phyloP scores from a whole-genome alignment of 2,797 vertebrate genomes.

The Urosaurus nigricauda region DNA sequence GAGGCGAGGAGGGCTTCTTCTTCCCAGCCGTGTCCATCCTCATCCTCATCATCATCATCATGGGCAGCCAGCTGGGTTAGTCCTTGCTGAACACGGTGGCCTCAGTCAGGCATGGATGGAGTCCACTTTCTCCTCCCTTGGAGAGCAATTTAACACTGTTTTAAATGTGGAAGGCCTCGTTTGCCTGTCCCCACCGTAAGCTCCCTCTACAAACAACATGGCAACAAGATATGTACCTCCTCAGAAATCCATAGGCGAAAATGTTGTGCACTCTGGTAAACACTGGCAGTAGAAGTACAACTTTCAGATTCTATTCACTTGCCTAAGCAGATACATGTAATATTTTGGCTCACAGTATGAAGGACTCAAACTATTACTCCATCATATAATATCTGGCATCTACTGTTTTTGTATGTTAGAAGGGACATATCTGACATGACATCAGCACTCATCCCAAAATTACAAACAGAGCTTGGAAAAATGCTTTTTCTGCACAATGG shows the following conservation, averaged over 20 bases:
- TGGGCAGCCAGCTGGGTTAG: no score
- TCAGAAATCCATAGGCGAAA: background rate
- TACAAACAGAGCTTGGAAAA: background rate
- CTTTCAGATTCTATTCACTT: background rate
- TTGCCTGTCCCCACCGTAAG: background rate
- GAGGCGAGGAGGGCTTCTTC: no score
- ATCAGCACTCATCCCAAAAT: background rate
- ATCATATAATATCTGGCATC: background rate
- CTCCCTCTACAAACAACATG: background rate
- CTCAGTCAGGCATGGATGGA: no score
- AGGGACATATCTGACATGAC: conserved; percentile 56
- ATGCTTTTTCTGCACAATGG: no score
- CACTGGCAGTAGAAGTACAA: background rate
- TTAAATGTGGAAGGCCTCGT: no score
- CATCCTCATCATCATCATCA: no score
- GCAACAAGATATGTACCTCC: background rate
- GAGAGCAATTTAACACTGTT: no score
- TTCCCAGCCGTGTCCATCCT: no score
- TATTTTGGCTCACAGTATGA: background rate
- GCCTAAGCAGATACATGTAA: background rate
- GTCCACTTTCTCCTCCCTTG: no score
- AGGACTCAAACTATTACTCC: rapidly evolving
- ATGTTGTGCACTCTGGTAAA: background rate
- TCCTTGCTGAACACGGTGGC: no score
- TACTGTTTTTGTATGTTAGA: background rate